Conservation (phyloP, 1,140 invertebrate species). For the Pissodes strobi region DNA sequence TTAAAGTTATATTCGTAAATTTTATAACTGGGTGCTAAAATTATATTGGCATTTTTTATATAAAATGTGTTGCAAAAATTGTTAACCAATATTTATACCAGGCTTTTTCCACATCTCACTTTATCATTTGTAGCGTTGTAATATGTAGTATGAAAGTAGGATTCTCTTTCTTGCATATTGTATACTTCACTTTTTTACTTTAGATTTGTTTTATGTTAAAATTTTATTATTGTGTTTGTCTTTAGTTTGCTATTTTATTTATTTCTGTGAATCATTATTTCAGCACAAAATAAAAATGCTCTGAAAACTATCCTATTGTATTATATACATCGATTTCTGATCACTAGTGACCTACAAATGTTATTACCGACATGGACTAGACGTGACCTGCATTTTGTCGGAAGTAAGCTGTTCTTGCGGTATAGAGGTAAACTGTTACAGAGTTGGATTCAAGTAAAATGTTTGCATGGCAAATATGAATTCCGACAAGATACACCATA, state of each 20-base stretch:
- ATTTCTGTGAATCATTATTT: slow-evolving; percentile 50
- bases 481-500: too few relatives aligned
- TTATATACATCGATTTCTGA: too few relatives aligned
- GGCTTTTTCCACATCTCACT: slow-evolving; percentile 24
- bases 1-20: slow-evolving; percentile 45
- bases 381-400: too few relatives aligned
- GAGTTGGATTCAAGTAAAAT: too few relatives aligned
- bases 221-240: slow-evolving; percentile 50
- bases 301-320: too few relatives aligned
- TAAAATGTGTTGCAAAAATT: slow-evolving; percentile 36
- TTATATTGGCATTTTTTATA: slow-evolving; percentile 35
- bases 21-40: slow-evolving; percentile 49
- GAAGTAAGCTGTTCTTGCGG: too few relatives aligned
- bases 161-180: too few relatives aligned
- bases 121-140: slow-evolving; percentile 30
- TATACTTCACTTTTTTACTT: slow-evolving; percentile 41
- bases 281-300: slow-evolving; percentile 51
- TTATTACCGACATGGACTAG: too few relatives aligned
- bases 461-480: too few relatives aligned
- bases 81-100: slow-evolving; percentile 36
- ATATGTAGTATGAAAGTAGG: too few relatives aligned
- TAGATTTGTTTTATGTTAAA: slow-evolving; percentile 48
- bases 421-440: too few relatives aligned
- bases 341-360: too few relatives aligned
- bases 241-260: slow-evolving; percentile 49